These are phyloP conservation scores for Anser brachyrhynchus DNA, from an alignment of 2,113 vertebrate species.

Conservation along the genomic window DNA sequence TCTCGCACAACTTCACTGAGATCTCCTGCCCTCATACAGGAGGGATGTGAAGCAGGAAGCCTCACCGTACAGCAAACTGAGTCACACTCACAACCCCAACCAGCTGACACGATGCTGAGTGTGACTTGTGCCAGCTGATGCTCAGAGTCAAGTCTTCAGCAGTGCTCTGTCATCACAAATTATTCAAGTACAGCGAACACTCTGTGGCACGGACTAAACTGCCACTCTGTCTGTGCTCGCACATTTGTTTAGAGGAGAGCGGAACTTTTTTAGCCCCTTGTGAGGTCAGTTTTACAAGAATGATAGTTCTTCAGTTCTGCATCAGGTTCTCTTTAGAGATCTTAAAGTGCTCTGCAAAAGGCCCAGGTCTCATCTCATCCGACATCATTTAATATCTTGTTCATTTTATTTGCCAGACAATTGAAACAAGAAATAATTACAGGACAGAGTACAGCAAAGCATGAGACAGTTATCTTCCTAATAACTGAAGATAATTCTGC, in stretches of 20 bases:
- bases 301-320: background rate
- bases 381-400: no score
- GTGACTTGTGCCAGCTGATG: background rate
- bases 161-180: background rate
- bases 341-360: background rate
- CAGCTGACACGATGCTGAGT: background rate
- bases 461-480: background rate
- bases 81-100: background rate
- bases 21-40: accelerated
- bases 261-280: background rate
- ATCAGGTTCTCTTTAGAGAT: accelerated
- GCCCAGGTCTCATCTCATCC: background rate
- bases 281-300: background rate
- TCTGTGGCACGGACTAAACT: background rate
- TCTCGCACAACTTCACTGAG: background rate
- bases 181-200: accelerated
- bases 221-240: background rate
- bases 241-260: accelerated
- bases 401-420: background rate
- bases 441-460: background rate
- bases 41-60: background rate
- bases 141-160: background rate
- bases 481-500: background rate
- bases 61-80: background rate
- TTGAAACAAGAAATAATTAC: background rate